Conservation (phyloP, 1,140 invertebrate genomes). For the Pseudomyrmex cubaensis region DNA sequence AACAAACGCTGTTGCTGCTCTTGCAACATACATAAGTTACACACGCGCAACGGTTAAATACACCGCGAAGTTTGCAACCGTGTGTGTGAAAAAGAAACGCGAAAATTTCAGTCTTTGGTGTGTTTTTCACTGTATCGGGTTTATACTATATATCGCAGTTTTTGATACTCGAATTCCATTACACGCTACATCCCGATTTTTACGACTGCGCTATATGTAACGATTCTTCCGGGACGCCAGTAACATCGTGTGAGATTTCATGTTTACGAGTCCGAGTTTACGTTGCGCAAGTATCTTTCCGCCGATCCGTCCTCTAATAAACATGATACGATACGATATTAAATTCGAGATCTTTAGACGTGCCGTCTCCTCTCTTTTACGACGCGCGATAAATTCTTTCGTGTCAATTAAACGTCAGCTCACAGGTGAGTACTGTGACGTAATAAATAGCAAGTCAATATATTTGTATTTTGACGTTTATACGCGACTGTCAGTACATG, state of each 20-base stretch:
- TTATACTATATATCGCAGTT: neutral
- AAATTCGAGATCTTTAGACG: constrained; percentile 5
- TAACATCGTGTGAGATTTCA: constrained; percentile 43
- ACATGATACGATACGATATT: constrained; percentile 50
- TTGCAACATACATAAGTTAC: too few relatives aligned
- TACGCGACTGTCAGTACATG: neutral
- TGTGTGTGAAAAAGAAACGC: neutral
- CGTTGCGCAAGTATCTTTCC: neutral
- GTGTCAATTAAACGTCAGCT: constrained; percentile 37
- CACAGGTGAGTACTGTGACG: neutral
- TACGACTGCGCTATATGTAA: constrained; percentile 17
- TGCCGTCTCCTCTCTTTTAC: neutral
- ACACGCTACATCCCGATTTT: constrained; percentile 34
- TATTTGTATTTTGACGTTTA: neutral
- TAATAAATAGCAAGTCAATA: constrained; percentile 27
- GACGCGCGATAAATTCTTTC: neutral
- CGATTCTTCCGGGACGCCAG: constrained; percentile 22
- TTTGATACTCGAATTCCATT: constrained; percentile 29
- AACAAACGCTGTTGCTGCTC: neutral
- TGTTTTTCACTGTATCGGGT: neutral
- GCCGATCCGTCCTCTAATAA: constrained; percentile 21
- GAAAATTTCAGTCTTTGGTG: constrained; percentile 21
- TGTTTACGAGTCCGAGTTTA: constrained; percentile 17
- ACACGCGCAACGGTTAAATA: neutral
- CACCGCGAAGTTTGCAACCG: neutral